Base-by-base conservation (phyloP, 1,140 invertebrate species). In the Neodiprion virginianus region DNA sequence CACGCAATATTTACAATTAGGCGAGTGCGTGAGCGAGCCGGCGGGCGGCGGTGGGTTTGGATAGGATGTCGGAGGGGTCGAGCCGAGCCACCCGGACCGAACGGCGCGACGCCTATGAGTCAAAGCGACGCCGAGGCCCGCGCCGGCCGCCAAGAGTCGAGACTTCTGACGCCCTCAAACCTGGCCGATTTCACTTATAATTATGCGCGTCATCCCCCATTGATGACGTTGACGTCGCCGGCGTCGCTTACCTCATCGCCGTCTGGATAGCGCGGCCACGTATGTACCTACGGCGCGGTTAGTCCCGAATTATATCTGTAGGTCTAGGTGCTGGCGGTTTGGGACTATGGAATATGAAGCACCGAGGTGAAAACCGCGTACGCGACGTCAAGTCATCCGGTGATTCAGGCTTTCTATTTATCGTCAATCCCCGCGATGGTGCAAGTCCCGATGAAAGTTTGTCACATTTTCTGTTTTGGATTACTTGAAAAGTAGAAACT, bases 1-100 rank as follows among this genome's bases (percentile, higher is more conserved):
- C 81, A 82, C 82, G 85, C 81, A 86, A 86, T 86, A 86, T 83
- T 85, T 86, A 85, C 53, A 61, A 61, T 61, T 61, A 61, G 53
- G 8, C 53, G 53, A 61, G 53, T 61, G 53, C 53, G 53, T 61
- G 53, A 61, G 50, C 50, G 50, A 9, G 53, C n/a, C 53, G 53
- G 53, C 53, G 11, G 11, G 53, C 11, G 11, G 53, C 53, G 53
- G 7, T 40, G 28, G 28, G 28, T 40, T 40, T 40, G 28, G 28
- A 40, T 40, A 40, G 28, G 28, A 40, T 40, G 28, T 5, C 1
- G 28, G 28, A 40, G 28, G 28, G 28, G 1, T 40, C 28, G 28
- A 40, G 28, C 28, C 53, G 53, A n/a, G 53, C 53, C 53, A 61
- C 11, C 53, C 28, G 28, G 5, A 5, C 1, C 11, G 11, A 8